phyloP scores from a whole-genome alignment of 2,113 vertebrate genomes.

The Egretta garzetta region DNA sequence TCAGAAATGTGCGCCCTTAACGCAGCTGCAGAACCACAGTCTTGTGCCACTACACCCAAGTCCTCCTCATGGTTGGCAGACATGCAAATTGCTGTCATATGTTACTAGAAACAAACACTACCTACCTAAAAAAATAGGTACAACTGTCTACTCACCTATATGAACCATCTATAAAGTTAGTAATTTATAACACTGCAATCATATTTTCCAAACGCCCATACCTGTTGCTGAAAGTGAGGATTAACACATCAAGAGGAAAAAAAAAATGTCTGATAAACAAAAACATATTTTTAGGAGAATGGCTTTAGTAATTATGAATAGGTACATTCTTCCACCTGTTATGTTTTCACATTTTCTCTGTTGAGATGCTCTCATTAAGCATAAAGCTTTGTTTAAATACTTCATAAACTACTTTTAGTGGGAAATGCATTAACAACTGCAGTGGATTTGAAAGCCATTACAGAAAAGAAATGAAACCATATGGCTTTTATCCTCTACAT shows the following conservation, averaged over 20 bases:
- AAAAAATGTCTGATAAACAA: background rate
- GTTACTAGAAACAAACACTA: background rate
- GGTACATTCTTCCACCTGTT: background rate
- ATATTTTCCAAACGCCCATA: background rate
- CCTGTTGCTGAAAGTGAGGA: background rate
- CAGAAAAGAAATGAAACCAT: background rate
- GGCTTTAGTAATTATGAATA: background rate
- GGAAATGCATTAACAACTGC: background rate
- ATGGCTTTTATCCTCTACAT: background rate
- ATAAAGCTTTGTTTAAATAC: background rate
- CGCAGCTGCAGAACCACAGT: fast-evolving
- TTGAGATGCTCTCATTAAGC: background rate
- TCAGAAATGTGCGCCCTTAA: background rate
- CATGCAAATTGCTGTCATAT: background rate
- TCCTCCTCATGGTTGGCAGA: background rate
- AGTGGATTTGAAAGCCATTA: background rate
- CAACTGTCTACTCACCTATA: background rate
- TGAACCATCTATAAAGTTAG: background rate
- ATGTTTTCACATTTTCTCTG: background rate
- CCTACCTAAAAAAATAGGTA: background rate
- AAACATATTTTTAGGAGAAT: background rate
- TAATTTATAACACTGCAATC: background rate
- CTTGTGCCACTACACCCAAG: background rate
- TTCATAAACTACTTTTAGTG: background rate
- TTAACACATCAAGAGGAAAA: background rate